phyloP scores from a whole-genome alignment of 2,113 vertebrate species.

The Pseudorectes ferrugineus region DNA sequence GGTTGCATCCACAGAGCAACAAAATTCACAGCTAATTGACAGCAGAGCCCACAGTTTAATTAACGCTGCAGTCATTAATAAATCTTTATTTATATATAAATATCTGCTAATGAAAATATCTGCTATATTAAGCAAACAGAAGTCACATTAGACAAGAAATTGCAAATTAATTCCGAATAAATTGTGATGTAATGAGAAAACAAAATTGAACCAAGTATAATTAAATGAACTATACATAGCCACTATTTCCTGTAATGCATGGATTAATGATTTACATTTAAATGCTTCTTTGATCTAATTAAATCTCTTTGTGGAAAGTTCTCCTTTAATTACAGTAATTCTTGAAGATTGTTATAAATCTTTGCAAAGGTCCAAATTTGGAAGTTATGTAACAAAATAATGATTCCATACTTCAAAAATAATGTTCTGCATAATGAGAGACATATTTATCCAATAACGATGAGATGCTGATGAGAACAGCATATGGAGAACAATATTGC shows the following conservation, averaged over 20 bases:
- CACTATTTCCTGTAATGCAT: neutral
- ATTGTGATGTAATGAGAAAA: constrained; percentile 2
- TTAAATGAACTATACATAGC: constrained; percentile 23
- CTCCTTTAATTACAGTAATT: constrained; percentile 8
- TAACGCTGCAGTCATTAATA: neutral
- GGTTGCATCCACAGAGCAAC: neutral
- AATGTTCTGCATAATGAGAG: neutral
- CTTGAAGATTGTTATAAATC: neutral
- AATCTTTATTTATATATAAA: constrained; percentile 31
- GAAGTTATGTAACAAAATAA: constrained; percentile 27
- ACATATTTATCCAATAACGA: constrained; percentile 5
- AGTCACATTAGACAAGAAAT: constrained; percentile 46
- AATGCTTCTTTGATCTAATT: constrained; percentile 24
- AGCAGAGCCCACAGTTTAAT: neutral
- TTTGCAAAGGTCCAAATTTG: neutral
- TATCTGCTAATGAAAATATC: neutral
- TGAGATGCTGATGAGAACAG: neutral
- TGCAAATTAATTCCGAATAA: neutral
- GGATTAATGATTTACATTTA: neutral
- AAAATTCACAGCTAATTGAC: neutral
- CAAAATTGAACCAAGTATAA: constrained; percentile 18
- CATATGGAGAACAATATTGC: constrained; percentile 20
- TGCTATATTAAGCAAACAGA: constrained; percentile 24
- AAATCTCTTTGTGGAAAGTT: constrained; percentile 16
- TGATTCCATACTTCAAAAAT: constrained; percentile 20